Base-by-base conservation (phyloP, 2,888 invertebrate species). In the Xylota sylvarum region DNA sequence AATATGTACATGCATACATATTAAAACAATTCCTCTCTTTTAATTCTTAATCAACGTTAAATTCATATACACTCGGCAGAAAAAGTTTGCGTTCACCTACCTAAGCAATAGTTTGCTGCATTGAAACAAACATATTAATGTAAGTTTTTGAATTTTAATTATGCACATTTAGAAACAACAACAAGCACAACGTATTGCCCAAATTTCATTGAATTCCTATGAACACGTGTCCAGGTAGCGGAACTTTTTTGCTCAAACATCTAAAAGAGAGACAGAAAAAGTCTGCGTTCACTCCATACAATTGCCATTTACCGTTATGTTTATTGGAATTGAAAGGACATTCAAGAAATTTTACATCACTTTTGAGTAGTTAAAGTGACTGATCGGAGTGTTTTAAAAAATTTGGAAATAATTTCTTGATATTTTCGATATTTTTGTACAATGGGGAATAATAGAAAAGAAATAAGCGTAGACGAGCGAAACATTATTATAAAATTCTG, bases 191-290 rank as follows among this genome's bases (percentile, higher is more conserved):
- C 40, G 40, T n/a, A 40, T n/a, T n/a, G 6, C 3, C 1, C 40
- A 48, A 48, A 48, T 48, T 48, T 48, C 48, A 48, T 48, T 17
- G 48, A 48, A 48, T 48, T 48, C 23, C 19, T 48, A 19, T 17
- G 19, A 48, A 48, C 48, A 48, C 19, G 2, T 9, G 19, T 48
- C 48, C 19, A 48, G 48, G 17, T 48, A 48, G 19, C 17, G 48
- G 23, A 5, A 48, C 19, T 48, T 48, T 48, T 48, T 48, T 48
- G 46, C 14, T 48, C 5, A 48, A 48, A 48, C 46, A 48, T 12
- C 14, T 48, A 48, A 48, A 14, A 48, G 17, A n/a, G 17, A 48
- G 17, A 14, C 46, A 48, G 46, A 48, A 48, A n/a, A 48, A 48
- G 37, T 37, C 10, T 37, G 46, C 46, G 46, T 48, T 48, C 46